Base-by-base conservation (phyloP, 1,140 invertebrate genomes). In the Drosophila lini region DNA sequence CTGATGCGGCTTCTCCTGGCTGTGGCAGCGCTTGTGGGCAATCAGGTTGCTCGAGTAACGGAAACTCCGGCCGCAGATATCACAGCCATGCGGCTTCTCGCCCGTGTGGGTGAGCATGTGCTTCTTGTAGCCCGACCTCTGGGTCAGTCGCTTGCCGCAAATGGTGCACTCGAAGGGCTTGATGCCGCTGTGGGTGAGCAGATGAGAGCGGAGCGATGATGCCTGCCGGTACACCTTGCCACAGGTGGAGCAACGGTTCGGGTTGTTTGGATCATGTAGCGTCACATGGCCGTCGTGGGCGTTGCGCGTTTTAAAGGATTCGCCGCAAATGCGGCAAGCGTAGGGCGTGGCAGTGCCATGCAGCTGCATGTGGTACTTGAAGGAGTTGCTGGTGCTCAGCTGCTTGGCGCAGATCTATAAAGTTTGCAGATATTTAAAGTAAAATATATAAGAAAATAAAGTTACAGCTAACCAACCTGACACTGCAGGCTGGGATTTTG, bases 11-110 rank as follows among this genome's bases (percentile, higher is more conserved):
- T 96, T 96, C 85, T 96, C 94, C 28, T 95, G 94, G 22, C 93
- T 94, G 88, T 97, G 96, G 19, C 75, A 78, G 7, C 84, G 88
- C 92, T 93, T 94, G 93, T 92, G 94, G 62, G 92, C 91, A 38
- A 90, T 88, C 19, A 91, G 32, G 64, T 91, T 91, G 65, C 88
- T 91, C 5, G 88, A 91, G 38, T 80, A 91, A 0, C 88, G 88
- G 5, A 91, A 91, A 2, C 28, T 56, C 1, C 73, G 62, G 0
- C 69, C 62, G 36, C 88, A 91, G 11, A 71, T 63, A 3, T 88
- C 81, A 5, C 88, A 91, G 6, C 4, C 45, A 25, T 91, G 74
- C 11, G 88, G 88, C 50, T 73, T 84, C 42, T 91, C 88, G 19
- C 83, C 88, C 6, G 80, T 88, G 19, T 91, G 88, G 7, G 68